Evolutionary conservation across 2,888 invertebrate genomes (phyloP), one percentile per base, ranked within the genome.

Genomic region (Dryococelus australis): DNA sequence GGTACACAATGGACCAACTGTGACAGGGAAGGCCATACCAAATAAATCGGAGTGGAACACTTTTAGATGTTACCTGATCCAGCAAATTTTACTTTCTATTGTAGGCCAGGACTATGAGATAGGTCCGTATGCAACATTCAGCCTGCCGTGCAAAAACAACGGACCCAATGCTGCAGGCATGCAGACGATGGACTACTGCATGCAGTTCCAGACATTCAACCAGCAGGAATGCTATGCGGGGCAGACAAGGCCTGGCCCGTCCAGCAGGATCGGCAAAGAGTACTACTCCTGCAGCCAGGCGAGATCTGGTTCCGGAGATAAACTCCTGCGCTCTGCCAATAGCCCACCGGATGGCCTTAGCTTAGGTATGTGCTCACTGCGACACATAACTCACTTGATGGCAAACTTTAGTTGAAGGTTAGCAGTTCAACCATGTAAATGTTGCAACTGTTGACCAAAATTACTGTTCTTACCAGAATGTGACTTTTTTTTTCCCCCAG

Each of bases 81-180:
- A 6, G 47, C 8, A 47, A 47, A 47, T 47, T 47, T 47, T 47
- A 47, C 8, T 20, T n/a, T 16, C 65, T 16, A 24, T 65, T 16
- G n/a, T 53, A 88, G 89, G 89, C 85, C 89, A 88, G 84, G 89
- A 89, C 88, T 92, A 92, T 89, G 92, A 92, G 89, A 91, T 92
- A 86, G 91, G 92, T 88, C 92, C 92, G 8, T 92, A 92, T 89
- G 92, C 92, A 47, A 92, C 92, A 87, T 92, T 92, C 90, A 91
- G 91, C 89, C 89, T 91, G 65, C 90, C 91, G 20, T 88, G 89
- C 26, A 87, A 84, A 35, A 88, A 87, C 65, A 81, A 43, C 78
- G 87, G 43, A 80, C 84, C 80, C 85, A 65, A 20, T 2, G 89
- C 90, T 0, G 65, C 24, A n/a, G 43, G 43, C 83, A 90, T 90